Base-by-base conservation (phyloP, 2,797 vertebrate genomes). In the Coranthus polyacanthus region DNA sequence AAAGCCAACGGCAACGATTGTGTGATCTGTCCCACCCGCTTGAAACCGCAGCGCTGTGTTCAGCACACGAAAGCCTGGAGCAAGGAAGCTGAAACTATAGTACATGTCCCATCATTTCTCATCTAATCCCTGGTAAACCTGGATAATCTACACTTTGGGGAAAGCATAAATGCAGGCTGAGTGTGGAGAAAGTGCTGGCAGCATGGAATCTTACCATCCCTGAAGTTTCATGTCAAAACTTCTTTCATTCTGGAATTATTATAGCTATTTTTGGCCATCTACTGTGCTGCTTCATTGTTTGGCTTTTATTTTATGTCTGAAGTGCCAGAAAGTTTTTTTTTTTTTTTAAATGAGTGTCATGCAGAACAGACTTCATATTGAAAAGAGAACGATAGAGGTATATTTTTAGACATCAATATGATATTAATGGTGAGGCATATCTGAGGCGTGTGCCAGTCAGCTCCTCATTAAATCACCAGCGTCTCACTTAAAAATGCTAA, bases 381-480 rank as follows among this genome's bases (percentile, higher is more conserved):
- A 67, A 75, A 75, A 66, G 17, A 32, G 34, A 12, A 68, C 49
- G n/a, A 68, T 64, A 51, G 10, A 11, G 16, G 39, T 26, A 22
- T 51, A 26, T 66, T 68, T 59, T 76, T 32, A 34, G 60, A 55
- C 24, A 66, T 75, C 38, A 64, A 26, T 24, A 18, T 20, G 13
- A 32, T 36, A 39, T 44, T 22, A 16, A 43, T 29, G 6, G 26
- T 36, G 38, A 68, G 17, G 37, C 21, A 47, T 41, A 44, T 60
- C 41, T 69, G 53, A 76, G 67, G 72, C 53, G 52, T 39, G 39
- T 78, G 58, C 44, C 79, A 68, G 64, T 54, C 45, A 41, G 36
- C 36, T 65, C 44, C 74, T 83, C 68, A 72, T 81, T 81, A 85
- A 60, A 69, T 36, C 69, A 56, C 13, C 57, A 59, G 18, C 43